Evolutionary conservation across 2,797 vertebrate genomes (phyloP).

Genomic region (Sebastes trivittatus): DNA sequence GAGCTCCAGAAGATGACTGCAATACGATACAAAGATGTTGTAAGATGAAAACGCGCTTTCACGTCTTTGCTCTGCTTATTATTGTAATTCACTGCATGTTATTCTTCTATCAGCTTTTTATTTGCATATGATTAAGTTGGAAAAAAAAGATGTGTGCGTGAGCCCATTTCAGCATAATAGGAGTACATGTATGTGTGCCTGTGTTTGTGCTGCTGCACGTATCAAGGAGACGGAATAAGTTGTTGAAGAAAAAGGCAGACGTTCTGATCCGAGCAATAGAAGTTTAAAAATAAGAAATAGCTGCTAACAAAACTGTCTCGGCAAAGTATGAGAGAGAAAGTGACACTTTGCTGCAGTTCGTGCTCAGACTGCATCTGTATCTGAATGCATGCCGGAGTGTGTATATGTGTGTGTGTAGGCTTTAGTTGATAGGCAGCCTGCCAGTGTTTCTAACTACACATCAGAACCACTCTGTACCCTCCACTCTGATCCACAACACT

Average conservation of each 20-base stretch:
- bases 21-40: conserved; percentile 26
- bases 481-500: conserved; percentile 39
- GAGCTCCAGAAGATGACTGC: conserved; percentile 10
- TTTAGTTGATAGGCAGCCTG: conserved; percentile 42
- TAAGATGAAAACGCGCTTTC: conserved; percentile 25
- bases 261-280: background rate
- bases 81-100: conserved; percentile 43
- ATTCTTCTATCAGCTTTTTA: conserved; percentile 22
- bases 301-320: conserved; percentile 17
- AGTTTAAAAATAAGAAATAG: conserved; percentile 18
- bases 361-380: conserved; percentile 21
- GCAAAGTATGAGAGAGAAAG: conserved; percentile 1
- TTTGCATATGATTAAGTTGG: conserved; percentile 10
- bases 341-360: conserved; percentile 15
- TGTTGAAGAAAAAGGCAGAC: background rate
- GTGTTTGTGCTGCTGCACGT: background rate
- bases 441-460: conserved; percentile 50
- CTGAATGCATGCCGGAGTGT: conserved; percentile 31
- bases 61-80: conserved; percentile 33
- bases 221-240: background rate
- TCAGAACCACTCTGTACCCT: conserved; percentile 40
- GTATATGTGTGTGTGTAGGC: background rate
- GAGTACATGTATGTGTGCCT: background rate
- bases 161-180: background rate
- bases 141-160: background rate